Evolutionary conservation across 2,888 invertebrate species (phyloP).

Genomic region (Baccha elongata): DNA sequence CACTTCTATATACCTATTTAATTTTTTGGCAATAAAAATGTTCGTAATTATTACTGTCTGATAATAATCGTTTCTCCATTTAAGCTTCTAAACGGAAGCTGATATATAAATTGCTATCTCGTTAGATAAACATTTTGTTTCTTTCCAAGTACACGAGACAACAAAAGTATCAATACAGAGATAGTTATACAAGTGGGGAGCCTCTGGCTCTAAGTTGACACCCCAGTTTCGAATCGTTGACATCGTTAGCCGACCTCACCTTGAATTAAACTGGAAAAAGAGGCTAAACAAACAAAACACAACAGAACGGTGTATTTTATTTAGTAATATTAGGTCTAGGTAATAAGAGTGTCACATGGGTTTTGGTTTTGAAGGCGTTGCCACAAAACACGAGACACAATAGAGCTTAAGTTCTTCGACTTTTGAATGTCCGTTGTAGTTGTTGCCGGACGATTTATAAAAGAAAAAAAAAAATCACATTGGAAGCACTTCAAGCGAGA

Average conservation of each 20-base stretch:
- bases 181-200: not conserved
- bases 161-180: not conserved
- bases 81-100: constrained; percentile 33
- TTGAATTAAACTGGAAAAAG: constrained; percentile 53
- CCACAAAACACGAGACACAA: constrained; percentile 47
- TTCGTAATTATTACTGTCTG: constrained; percentile 11
- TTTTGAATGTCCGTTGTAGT: constrained; percentile 25
- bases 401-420: constrained; percentile 54
- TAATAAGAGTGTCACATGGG: constrained; percentile 56
- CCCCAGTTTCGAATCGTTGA: constrained; percentile 61
- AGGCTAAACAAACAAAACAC: constrained; percentile 25
- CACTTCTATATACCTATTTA: constrained; percentile 8
- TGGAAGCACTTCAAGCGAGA: constrained; percentile 68
- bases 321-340: constrained; percentile 61
- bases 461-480: constrained; percentile 43
- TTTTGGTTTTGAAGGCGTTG: constrained; percentile 43
- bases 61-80: constrained; percentile 18
- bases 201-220: too few relatives aligned
- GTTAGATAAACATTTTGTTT: constrained; percentile 8
- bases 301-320: constrained; percentile 17
- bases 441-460: constrained; percentile 33
- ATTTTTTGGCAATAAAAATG: constrained; percentile 33
- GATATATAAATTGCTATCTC: constrained; percentile 10
- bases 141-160: constrained; percentile 4
- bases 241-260: constrained; percentile 61